These are phyloP conservation scores for Falcaria lacertinaria DNA, from an alignment of 2,888 invertebrate species.

Conservation along the genomic window DNA sequence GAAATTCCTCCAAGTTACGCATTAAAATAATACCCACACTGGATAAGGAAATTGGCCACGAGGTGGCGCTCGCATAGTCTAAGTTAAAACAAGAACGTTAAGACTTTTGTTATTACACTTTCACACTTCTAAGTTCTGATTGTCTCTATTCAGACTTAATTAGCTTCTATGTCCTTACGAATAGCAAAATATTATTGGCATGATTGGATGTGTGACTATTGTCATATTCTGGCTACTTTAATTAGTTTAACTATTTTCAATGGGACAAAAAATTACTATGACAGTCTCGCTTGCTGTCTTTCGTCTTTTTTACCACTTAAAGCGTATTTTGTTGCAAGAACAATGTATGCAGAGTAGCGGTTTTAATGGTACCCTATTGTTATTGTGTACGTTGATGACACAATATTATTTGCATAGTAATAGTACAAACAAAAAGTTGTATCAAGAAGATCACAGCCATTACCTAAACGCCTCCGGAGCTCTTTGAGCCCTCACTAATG, in stretches of 20 bases:
- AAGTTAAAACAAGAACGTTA: constrained; percentile 61
- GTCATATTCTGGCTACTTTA: too few relatives aligned
- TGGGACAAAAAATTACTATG: too few relatives aligned
- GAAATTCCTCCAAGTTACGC: constrained; percentile 52
- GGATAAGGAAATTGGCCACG: constrained; percentile 60
- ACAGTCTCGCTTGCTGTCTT: neutral
- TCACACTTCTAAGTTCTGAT: constrained; percentile 4
- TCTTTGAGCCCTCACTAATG: constrained; percentile 48
- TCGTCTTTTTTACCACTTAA: neutral
- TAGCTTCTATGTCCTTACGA: neutral
- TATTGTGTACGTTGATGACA: neutral
- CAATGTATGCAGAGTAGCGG: neutral
- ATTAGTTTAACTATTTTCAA: too few relatives aligned
- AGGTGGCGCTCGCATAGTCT: constrained; percentile 47
- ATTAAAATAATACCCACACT: constrained; percentile 57
- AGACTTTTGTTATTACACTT: constrained; percentile 48
- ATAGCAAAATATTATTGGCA: neutral
- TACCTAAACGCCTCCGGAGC: constrained; percentile 37
- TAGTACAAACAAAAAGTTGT: neutral
- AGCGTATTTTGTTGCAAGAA: neutral
- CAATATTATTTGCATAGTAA: neutral
- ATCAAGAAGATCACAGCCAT: constrained; percentile 17
- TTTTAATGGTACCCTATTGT: neutral
- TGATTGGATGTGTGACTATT: too few relatives aligned
- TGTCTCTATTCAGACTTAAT: neutral